Base-by-base conservation (phyloP, 2,888 invertebrate species). In the Crepidodera aurea region DNA sequence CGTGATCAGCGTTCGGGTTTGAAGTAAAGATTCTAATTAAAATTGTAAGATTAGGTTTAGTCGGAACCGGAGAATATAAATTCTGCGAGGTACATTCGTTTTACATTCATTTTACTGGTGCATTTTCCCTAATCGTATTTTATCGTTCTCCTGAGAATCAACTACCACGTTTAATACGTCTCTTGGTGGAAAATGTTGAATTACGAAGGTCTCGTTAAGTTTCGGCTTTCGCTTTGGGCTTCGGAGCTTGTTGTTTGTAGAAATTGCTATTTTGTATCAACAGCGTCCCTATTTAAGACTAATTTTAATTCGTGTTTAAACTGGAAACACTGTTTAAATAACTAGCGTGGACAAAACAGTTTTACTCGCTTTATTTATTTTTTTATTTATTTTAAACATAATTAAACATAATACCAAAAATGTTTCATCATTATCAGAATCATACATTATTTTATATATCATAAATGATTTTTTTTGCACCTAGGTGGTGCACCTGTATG, bases 41-140 rank as follows among this genome's bases (percentile, higher is more conserved):
- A 44, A 15, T n/a, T 12, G 10, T 13, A 29, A 25, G 27, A 48
- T 48, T 51, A 29, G 55, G 44, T 44, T 60, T 19, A 18, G 59
- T 58, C 40, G 42, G 42, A 51, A 46, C 39, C 46, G 40, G 54
- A 40, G 51, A 55, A 51, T 51, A 62, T 51, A 63, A 56, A 62
- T 62, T 57, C 27, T 32, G 19, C 37, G 25, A 48, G 37, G 40
- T 37, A 57, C 39, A 51, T 62, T 57, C 51, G 46, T 51, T 61
- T 50, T 55, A 51, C 55, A 60, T 60, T 50, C 44, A 51, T 51
- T 62, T 55, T 44, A 61, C 53, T 40, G 51, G 42, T 57, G 51
- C 56, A 55, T 42, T 61, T 51, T 39, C 37, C 34, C 51, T 56
- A 62, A 62, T 62, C 53, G 62, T 57, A 44, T 37, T 62, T 62